A percentile compares a stretch with the other conserved stretches of the same genome.
phyloP scores from a whole-genome alignment of 2,113 vertebrate genomes.

The Uropsilus gracilis region DNA sequence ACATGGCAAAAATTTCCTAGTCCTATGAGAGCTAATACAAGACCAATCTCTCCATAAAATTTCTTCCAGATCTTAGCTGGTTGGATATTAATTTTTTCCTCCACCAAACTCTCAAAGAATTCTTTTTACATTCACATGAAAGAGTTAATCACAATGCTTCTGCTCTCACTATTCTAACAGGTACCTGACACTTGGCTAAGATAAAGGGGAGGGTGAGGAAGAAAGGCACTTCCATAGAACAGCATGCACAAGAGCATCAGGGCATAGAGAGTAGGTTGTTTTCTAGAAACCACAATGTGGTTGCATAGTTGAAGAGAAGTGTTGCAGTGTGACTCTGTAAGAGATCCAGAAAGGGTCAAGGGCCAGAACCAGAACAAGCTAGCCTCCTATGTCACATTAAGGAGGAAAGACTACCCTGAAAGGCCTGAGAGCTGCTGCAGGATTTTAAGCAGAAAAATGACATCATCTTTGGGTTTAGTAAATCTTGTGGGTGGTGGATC shows the following conservation, averaged over 20 bases:
- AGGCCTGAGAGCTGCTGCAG: background rate
- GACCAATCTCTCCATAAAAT: background rate
- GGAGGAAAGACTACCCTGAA: background rate
- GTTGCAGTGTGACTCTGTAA: background rate
- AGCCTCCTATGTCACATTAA: background rate
- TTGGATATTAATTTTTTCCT: constrained; percentile 29
- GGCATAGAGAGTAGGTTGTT: background rate
- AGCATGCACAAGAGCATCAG: background rate
- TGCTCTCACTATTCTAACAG: background rate
- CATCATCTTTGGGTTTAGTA: constrained; percentile 40
- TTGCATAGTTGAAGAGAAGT: background rate
- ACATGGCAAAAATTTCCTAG: background rate
- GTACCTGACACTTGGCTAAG: background rate
- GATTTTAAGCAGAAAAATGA: constrained; percentile 43
- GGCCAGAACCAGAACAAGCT: constrained; percentile 1
- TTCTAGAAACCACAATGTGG: constrained; percentile 7
- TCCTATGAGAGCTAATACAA: background rate
- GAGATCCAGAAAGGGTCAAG: background rate
- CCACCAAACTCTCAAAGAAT: background rate
- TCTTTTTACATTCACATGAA: background rate
- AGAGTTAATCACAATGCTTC: background rate
- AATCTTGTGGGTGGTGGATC: constrained; percentile 16
- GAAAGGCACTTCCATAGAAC: background rate
- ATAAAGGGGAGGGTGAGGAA: background rate
- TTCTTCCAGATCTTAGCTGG: background rate